A percentile compares a stretch with the other conserved stretches of the same genome.
Evolutionary conservation across 2,797 vertebrate species (phyloP).

Genomic region (Poeciliopsis presidionis): DNA sequence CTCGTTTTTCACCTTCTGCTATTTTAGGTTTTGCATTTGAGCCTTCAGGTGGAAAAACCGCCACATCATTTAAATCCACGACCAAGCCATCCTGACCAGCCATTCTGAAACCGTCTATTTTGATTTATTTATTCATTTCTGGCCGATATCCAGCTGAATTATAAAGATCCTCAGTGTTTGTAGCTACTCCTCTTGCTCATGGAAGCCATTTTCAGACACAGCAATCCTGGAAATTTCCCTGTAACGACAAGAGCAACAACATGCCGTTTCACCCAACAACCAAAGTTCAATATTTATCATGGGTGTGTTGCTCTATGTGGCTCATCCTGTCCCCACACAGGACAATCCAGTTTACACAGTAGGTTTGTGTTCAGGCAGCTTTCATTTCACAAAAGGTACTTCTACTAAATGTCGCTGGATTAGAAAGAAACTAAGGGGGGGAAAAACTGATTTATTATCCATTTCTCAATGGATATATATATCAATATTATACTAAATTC

Average conservation of each 20-base stretch:
- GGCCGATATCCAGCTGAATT: background rate
- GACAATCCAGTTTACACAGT: background rate
- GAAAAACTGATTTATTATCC: background rate
- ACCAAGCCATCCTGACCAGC: constrained; percentile 31
- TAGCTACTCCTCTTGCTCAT: background rate
- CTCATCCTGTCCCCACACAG: background rate
- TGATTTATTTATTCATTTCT: background rate
- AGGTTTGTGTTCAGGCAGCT: background rate
- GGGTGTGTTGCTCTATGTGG: constrained; percentile 35
- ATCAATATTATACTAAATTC: background rate
- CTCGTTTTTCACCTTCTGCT: constrained; percentile 15
- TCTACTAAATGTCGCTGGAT: background rate
- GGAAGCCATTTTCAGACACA: constrained; percentile 25
- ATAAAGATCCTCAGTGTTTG: constrained; percentile 14
- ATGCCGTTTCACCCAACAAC: background rate
- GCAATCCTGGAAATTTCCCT: constrained; percentile 12
- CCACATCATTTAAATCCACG: constrained; percentile 21
- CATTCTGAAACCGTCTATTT: constrained; percentile 44
- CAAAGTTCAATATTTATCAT: constrained; percentile 52
- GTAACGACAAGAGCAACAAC: background rate
- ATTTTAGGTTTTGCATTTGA: constrained; percentile 30
- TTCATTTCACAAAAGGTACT: background rate
- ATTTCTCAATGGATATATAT: too few species aligned
- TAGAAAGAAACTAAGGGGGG: background rate
- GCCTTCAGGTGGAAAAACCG: background rate